These are phyloP conservation scores for Aplysina aerophoba DNA, from an alignment of 37 sponge, comb jelly and placozoan genomes.

Conservation along the genomic window DNA sequence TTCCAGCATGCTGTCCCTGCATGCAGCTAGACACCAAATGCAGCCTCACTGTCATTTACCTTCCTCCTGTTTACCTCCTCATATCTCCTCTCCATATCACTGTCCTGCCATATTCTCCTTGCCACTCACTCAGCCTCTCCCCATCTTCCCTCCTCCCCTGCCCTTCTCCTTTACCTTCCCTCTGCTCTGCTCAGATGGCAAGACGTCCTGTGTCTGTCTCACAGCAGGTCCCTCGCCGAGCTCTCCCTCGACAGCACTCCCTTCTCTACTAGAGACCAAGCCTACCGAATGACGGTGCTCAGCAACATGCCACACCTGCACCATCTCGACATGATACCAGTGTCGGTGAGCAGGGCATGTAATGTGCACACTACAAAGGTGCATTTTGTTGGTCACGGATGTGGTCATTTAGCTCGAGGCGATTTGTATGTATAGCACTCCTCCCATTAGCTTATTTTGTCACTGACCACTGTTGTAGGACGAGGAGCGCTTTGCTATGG, in stretches of 20 bases:
- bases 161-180: no score
- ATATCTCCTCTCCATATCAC: not conserved
- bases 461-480: conserved; percentile 43
- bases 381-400: no score
- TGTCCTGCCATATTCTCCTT: not conserved
- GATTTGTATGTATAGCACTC: no score
- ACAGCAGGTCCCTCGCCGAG: conserved; percentile 48
- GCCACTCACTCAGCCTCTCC: not conserved
- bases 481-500: conserved; percentile 39
- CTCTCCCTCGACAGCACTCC: conserved; percentile 79
- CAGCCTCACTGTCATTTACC: not conserved
- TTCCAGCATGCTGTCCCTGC: no score
- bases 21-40: not conserved
- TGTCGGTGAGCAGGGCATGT: conserved; percentile 38
- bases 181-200: conserved; percentile 37
- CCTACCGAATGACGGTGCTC: conserved; percentile 40
- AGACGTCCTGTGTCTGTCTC: conserved; percentile 52
- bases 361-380: not conserved
- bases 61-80: not conserved
- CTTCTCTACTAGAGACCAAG: conserved; percentile 52
- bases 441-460: no score
- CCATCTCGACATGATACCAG: conserved; percentile 48
- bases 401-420: no score
- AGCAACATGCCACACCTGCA: conserved; percentile 45
- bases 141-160: no score